These are phyloP conservation scores for Siniperca obscura DNA, from an alignment of 2,797 vertebrate genomes.

Conservation along the genomic window DNA sequence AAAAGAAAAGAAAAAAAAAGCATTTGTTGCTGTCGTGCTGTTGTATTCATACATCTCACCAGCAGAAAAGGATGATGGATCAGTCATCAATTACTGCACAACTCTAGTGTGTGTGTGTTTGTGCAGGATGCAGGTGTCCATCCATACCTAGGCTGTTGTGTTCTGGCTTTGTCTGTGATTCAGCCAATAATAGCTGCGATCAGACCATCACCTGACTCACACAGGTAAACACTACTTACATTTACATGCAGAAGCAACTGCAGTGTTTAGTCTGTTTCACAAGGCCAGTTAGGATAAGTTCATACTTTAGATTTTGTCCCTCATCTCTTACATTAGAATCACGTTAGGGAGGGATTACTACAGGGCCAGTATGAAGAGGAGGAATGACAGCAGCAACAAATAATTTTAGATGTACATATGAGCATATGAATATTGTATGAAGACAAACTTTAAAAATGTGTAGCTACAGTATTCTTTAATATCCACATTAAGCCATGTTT, in stretches of 20 bases:
- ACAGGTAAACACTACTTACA: slow-evolving; percentile 43
- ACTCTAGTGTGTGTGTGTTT: neutral
- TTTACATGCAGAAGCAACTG: neutral
- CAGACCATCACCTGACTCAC: slow-evolving; percentile 55
- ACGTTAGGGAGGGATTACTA: no score
- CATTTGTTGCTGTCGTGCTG: neutral
- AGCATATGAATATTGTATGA: neutral
- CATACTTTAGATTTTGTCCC: neutral
- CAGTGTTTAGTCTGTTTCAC: neutral
- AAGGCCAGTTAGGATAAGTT: no score
- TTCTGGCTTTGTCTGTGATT: slow-evolving; percentile 51
- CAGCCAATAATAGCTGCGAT: slow-evolving; percentile 49
- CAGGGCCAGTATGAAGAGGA: neutral
- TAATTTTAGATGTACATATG: neutral
- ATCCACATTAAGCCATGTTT: neutral
- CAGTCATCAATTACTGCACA: neutral
- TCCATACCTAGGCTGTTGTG: slow-evolving; percentile 55
- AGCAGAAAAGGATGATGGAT: slow-evolving; percentile 8
- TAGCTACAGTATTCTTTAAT: neutral
- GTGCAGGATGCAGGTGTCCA: slow-evolving; percentile 55
- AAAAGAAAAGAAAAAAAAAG: neutral
- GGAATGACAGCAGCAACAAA: neutral
- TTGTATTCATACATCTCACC: neutral
- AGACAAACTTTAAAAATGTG: neutral
- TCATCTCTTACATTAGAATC: neutral